Percentiles rank a stretch among this genome's conserved stretches.
These are phyloP conservation scores for Hetaerina titia DNA, from an alignment of 2,888 invertebrate species.

Conservation along the genomic window DNA sequence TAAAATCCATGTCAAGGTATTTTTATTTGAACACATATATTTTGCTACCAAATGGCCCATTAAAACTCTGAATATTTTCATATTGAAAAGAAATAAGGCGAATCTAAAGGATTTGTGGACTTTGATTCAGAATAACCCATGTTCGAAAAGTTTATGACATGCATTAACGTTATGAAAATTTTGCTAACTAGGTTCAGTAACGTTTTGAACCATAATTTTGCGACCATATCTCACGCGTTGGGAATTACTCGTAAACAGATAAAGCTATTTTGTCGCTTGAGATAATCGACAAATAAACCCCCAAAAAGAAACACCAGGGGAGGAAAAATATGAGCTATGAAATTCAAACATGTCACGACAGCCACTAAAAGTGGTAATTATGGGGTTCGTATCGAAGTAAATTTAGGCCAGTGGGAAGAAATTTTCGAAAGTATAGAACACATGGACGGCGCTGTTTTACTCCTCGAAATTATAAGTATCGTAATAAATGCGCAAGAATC, in stretches of 20 bases:
- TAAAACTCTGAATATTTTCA: background rate
- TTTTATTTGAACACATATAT: background rate
- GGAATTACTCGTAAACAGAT: background rate
- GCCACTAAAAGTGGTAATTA: background rate
- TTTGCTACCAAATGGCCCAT: background rate
- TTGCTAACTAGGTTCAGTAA: background rate
- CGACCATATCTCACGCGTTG: background rate
- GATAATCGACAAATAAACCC: background rate
- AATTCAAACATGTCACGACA: background rate
- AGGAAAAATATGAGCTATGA: background rate
- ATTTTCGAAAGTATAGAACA: background rate
- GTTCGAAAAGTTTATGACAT: background rate
- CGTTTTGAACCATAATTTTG: conserved; percentile 27
- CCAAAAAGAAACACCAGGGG: background rate
- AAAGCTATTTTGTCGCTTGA: conserved; percentile 12
- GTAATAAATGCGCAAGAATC: too few species aligned
- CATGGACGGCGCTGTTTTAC: too few species aligned
- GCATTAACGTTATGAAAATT: background rate
- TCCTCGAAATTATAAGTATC: too few species aligned
- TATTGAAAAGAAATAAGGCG: background rate
- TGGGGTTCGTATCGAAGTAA: background rate
- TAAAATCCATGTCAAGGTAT: background rate
- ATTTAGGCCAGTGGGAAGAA: background rate
- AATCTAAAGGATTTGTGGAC: background rate
- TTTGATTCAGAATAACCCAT: background rate